phyloP scores from a whole-genome alignment of 2,113 vertebrate species.

The Calyptommatus sinebrachiatus region DNA sequence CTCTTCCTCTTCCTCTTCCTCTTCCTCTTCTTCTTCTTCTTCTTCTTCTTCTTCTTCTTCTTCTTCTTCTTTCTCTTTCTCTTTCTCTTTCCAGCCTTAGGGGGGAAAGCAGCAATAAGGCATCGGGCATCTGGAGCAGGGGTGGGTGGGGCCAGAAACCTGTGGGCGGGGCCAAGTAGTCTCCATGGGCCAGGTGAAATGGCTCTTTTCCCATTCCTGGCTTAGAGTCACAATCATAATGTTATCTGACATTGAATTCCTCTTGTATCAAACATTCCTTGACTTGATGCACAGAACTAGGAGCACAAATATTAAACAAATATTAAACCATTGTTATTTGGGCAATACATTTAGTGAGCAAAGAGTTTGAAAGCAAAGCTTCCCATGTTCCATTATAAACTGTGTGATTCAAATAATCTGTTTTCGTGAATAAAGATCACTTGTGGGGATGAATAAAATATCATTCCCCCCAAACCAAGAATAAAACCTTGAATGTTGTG shows the following conservation, averaged over 20 bases:
- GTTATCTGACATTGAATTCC: not conserved
- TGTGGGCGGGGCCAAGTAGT: no score
- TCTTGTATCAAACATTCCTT: not conserved
- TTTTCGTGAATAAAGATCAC: constrained; percentile 4
- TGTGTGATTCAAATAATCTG: not conserved
- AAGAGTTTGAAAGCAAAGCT: not conserved
- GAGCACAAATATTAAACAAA: constrained; percentile 18
- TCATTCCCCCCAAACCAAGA: not conserved
- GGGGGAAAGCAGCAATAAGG: no score
- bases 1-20: no score
- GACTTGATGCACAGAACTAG: not conserved
- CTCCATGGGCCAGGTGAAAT: no score
- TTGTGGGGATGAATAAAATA: not conserved
- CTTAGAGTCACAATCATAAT: not conserved
- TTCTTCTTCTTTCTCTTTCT: no score
- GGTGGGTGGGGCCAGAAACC: no score
- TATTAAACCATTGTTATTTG: constrained; percentile 6
- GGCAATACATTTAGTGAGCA: not conserved
- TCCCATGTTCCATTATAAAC: not conserved
- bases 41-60: no score
- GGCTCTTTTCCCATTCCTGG: no score
- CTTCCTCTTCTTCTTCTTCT: no score
- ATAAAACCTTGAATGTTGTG: not conserved
- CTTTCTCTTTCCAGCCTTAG: no score
- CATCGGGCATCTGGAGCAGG: no score